phyloP scores from a whole-genome alignment of 2,113 vertebrate species.

The Lonchura striata region DNA sequence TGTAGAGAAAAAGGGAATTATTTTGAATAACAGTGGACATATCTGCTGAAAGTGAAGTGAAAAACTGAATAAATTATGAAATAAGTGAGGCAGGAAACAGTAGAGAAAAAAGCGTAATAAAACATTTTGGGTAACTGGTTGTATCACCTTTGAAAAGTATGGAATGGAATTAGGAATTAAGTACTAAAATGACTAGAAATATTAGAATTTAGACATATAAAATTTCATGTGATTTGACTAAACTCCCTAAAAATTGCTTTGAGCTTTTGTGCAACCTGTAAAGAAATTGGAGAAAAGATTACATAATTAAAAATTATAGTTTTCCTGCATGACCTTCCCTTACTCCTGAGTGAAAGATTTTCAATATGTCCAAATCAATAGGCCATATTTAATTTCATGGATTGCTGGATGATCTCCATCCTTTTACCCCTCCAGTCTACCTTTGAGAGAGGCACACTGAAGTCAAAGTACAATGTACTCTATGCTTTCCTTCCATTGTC shows the following conservation, averaged over 20 bases:
- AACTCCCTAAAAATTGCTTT: neutral
- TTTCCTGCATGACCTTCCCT: neutral
- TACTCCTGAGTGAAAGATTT: neutral
- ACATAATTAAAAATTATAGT: neutral
- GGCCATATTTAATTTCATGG: neutral
- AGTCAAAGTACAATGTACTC: neutral
- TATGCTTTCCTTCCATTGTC: neutral
- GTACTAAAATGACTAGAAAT: neutral
- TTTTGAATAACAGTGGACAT: neutral
- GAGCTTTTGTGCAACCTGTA: neutral
- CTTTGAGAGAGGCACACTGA: neutral
- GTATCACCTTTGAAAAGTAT: neutral
- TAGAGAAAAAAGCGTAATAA: neutral
- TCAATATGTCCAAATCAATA: neutral
- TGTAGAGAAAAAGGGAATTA: neutral
- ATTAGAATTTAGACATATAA: neutral
- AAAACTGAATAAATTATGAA: neutral
- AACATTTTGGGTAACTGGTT: neutral
- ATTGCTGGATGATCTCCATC: neutral
- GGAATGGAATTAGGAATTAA: neutral
- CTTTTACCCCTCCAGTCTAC: neutral
- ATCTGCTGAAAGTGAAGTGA: neutral
- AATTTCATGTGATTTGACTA: neutral
- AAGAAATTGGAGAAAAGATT: neutral
- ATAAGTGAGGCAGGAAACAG: neutral